Base-by-base conservation (phyloP, 2,113 vertebrate genomes). In the Ictidomys tridecemlineatus region DNA sequence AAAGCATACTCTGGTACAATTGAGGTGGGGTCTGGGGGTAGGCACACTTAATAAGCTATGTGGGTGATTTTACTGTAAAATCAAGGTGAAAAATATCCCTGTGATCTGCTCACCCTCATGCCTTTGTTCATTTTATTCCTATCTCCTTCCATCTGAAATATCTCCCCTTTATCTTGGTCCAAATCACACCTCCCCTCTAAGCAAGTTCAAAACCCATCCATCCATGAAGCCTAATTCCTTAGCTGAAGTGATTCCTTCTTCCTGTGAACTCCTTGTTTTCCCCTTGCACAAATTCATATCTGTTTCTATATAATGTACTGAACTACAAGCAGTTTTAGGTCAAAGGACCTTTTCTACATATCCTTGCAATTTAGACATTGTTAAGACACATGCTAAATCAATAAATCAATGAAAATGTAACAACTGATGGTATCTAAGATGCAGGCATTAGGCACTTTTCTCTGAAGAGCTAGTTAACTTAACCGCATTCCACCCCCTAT, bases 301-400 rank as follows among this genome's bases (percentile, higher is more conserved):
- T 95, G 67, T 77, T 96, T 76, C 12, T 72, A 42, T 42, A 20
- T 8, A 91, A 37, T 58, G 16, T 53, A 85, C 32, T 74, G 65
- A 42, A 70, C 37, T 87, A 84, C 42, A 88, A 95, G 56, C n/a
- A 94, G 22, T 26, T 92, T 53, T 95, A 92, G 24, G 30, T 85
- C 53, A 84, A 82, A 61, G 16, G 30, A 58, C 6, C 37, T 32
- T 80, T 95, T 82, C 30, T 58, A 53, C 13, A 22, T 74, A 63
- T 63, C 73, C 70, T 78, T 94, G 18, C 74, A 78, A 39, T 69
- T 96, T 84, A 73, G 77, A 69, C 39, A 88, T 69, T 90, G 34
- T 42, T 72, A 70, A 61, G 39, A 87, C 11, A 12, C 61, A 67
- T 6, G 37, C 39, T 69, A 90, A 91, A 58, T 96, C 73, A 73